phyloP scores from a whole-genome alignment of 2,113 vertebrate genomes.

The Xiphias gladius region DNA sequence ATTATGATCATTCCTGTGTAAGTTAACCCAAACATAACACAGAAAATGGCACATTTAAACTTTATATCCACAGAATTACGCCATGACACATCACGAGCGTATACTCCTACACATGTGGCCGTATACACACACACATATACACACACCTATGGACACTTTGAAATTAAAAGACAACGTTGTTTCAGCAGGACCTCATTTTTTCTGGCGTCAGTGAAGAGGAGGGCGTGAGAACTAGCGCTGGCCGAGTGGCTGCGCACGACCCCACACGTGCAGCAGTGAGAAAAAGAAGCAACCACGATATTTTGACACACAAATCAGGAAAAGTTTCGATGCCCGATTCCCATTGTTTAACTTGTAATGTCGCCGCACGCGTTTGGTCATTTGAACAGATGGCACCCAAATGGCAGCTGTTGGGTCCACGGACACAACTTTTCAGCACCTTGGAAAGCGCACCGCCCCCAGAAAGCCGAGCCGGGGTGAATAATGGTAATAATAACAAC shows the following conservation, averaged over 20 bases:
- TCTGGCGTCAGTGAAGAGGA: conserved; percentile 52
- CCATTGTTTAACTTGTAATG: conserved; percentile 13
- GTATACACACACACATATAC: background rate
- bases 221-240: conserved; percentile 6
- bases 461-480: conserved; percentile 24
- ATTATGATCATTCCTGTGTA: background rate
- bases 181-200: conserved; percentile 64
- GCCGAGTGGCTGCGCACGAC: conserved; percentile 37
- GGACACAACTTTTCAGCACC: conserved; percentile 71
- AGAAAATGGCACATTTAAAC: background rate
- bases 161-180: conserved; percentile 70
- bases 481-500: conserved; percentile 38
- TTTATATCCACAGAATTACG: conserved; percentile 12
- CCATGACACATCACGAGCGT: conserved; percentile 27
- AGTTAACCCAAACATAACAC: background rate
- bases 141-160: conserved; percentile 36
- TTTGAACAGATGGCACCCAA: conserved; percentile 27
- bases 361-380: conserved; percentile 4
- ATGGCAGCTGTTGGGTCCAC: conserved; percentile 11
- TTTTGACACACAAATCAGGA: conserved; percentile 59
- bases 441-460: conserved; percentile 56
- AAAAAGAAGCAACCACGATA: conserved; percentile 28
- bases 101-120: background rate
- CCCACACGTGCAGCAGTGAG: conserved; percentile 39
- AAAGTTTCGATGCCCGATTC: conserved; percentile 47